Conservation (phyloP, 2,113 vertebrate genomes). For the Hydrochoerus hydrochaeris region DNA sequence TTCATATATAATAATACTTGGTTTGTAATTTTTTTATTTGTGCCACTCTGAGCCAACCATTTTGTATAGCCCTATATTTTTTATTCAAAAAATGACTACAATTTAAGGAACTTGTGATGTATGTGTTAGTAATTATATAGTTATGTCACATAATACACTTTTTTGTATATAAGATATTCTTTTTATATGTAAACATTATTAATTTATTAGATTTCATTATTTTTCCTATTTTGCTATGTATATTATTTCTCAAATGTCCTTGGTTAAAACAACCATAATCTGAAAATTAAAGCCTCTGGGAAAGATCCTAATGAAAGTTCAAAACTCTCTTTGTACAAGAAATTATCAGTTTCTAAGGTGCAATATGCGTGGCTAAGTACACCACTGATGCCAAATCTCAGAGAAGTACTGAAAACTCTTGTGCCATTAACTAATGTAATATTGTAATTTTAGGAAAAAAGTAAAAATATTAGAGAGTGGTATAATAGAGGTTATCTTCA, state of each 20-base stretch:
- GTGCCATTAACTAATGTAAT: conserved; percentile 60
- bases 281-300: conserved; percentile 81
- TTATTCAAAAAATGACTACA: conserved; percentile 27
- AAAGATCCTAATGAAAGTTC: conserved; percentile 77
- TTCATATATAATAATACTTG: conserved; percentile 17
- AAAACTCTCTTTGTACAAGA: conserved; percentile 69
- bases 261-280: conserved; percentile 77
- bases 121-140: conserved; percentile 72
- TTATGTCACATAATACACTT: conserved; percentile 75
- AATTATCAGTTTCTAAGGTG: conserved; percentile 73
- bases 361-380: conserved; percentile 72
- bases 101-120: conserved; percentile 45
- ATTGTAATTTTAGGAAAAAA: conserved; percentile 26
- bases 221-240: conserved; percentile 68
- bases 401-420: conserved; percentile 70
- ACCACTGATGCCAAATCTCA: conserved; percentile 67
- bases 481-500: conserved; percentile 70
- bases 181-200: conserved; percentile 27
- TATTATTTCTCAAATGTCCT: conserved; percentile 68
- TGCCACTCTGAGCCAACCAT: not conserved
- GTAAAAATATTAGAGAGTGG: conserved; percentile 59
- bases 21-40: conserved; percentile 38
- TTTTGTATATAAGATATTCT: conserved; percentile 55
- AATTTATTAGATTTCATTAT: conserved; percentile 68
- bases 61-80: conserved; percentile 41